Evolutionary conservation across 2,797 vertebrate genomes (phyloP).

Genomic region (Pangasius djambal): DNA sequence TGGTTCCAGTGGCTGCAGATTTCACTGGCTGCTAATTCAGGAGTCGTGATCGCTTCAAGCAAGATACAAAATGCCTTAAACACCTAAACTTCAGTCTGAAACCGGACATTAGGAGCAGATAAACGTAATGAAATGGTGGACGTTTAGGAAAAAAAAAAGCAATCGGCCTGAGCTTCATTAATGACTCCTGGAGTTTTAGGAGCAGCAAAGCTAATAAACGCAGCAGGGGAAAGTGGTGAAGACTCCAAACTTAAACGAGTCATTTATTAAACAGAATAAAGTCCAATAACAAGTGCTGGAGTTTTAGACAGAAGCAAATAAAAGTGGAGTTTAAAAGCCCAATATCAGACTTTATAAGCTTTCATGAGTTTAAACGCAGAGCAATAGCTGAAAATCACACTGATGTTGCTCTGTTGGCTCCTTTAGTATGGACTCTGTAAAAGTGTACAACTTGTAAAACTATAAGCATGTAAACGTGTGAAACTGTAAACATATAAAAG

Average conservation of each 20-base stretch:
- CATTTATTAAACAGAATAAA: constrained; percentile 3
- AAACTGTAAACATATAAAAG: neutral
- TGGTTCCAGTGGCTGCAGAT: constrained; percentile 12
- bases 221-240: neutral
- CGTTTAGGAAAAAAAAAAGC: neutral
- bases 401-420: neutral
- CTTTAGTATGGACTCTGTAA: neutral
- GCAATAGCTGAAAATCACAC: neutral
- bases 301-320: neutral
- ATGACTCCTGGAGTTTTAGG: constrained; percentile 12
- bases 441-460: neutral
- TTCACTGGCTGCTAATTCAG: constrained; percentile 17
- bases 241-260: neutral
- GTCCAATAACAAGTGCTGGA: neutral
- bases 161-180: neutral
- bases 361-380: neutral
- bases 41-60: neutral
- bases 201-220: neutral
- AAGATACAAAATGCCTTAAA: neutral
- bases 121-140: constrained; percentile 5
- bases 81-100: neutral
- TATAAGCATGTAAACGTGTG: neutral
- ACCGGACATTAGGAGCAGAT: neutral
- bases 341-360: neutral
- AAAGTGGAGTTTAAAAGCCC: neutral